phyloP scores from a whole-genome alignment of 1,140 invertebrate genomes.

The Sminthurinus signatus region DNA sequence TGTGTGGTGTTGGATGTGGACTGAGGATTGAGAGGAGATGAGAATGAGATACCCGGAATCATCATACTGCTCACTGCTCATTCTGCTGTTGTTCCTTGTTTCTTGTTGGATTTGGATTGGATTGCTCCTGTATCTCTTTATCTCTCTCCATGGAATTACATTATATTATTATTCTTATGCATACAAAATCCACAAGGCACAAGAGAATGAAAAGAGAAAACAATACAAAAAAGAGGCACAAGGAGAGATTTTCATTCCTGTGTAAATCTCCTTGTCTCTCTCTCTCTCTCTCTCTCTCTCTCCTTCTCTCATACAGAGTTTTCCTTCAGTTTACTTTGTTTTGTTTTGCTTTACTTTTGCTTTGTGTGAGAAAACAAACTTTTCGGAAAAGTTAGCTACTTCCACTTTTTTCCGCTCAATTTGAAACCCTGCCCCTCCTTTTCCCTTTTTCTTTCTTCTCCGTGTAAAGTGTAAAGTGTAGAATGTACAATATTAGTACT shows the following conservation, averaged over 20 bases:
- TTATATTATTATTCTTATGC: not conserved
- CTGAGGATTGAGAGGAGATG: no score
- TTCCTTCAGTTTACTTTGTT: not conserved
- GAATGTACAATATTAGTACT: not conserved
- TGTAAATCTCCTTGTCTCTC: not conserved
- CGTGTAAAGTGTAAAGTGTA: no score
- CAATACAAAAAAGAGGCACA: not conserved
- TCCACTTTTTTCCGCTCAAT: constrained; percentile 15
- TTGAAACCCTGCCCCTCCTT: not conserved
- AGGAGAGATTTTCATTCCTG: not conserved
- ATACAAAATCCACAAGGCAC: not conserved
- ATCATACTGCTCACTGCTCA: no score
- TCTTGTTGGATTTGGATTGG: no score
- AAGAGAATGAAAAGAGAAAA: no score
- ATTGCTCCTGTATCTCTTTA: no score
- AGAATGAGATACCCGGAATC: no score
- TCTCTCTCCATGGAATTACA: no score
- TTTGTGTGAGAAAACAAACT: constrained; percentile 29
- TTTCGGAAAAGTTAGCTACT: constrained; percentile 22
- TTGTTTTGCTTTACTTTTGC: not conserved
- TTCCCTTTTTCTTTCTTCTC: not conserved
- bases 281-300: not conserved
- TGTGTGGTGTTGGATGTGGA: no score
- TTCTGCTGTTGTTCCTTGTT: no score
- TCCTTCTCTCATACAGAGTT: not conserved